These are phyloP conservation scores for Orussus abietinus DNA, from an alignment of 1,140 invertebrate species.

Conservation along the genomic window DNA sequence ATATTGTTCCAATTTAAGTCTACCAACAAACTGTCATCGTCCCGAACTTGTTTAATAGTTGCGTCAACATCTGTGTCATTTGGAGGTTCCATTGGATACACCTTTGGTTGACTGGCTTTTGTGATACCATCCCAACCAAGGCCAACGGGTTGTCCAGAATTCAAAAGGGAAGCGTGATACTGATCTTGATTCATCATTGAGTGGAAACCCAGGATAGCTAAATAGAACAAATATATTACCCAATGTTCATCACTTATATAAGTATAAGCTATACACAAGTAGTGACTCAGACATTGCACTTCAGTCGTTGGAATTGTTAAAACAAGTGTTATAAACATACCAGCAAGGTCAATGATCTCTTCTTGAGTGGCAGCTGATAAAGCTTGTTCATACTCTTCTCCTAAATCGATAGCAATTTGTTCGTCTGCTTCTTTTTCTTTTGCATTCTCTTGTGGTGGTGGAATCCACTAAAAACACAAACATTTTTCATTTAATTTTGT, in stretches of 20 bases:
- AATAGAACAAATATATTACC: conserved; percentile 37
- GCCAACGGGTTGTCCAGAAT: conserved; percentile 84
- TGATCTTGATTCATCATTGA: conserved; percentile 99
- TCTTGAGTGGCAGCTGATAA: conserved; percentile 87
- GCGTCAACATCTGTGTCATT: conserved; percentile 92
- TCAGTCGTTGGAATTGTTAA: too few relatives aligned
- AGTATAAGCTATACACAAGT: too few relatives aligned
- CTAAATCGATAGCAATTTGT: conserved; percentile 87
- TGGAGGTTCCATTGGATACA: conserved; percentile 86
- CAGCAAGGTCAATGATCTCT: conserved; percentile 98
- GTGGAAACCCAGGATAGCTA: conserved; percentile 97
- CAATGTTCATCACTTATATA: too few relatives aligned
- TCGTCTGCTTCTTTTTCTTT: conserved; percentile 81
- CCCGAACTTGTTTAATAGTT: conserved; percentile 81
- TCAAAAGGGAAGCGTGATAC: conserved; percentile 92
- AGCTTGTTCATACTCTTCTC: conserved; percentile 95
- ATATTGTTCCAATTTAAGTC: conserved; percentile 98
- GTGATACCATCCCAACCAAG: conserved; percentile 91
- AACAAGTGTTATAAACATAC: too few relatives aligned
- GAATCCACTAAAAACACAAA: conserved; percentile 66
- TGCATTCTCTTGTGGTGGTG: conserved; percentile 74
- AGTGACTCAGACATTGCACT: too few relatives aligned
- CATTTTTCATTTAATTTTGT: too few relatives aligned
- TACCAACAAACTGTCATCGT: conserved; percentile 81
- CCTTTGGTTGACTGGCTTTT: conserved; percentile 88